phyloP scores from a whole-genome alignment of 2,113 vertebrate genomes.

The Xenotilapia longispinis region DNA sequence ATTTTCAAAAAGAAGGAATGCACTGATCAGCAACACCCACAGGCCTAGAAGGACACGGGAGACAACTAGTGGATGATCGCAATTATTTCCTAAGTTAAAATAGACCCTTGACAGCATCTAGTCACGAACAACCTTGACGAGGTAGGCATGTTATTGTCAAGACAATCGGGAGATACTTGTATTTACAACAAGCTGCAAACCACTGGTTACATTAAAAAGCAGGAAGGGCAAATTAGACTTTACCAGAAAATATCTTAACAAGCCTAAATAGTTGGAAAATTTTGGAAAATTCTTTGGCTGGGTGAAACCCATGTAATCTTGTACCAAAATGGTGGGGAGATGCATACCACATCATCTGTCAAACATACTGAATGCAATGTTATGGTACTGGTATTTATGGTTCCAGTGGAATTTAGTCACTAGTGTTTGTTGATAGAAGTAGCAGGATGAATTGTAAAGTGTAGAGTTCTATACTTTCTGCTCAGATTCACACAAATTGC shows the following conservation, averaged over 20 bases:
- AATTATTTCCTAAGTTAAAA: neutral
- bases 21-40: neutral
- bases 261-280: neutral
- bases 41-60: neutral
- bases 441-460: neutral
- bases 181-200: neutral
- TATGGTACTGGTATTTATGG: neutral
- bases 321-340: neutral
- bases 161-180: neutral
- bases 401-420: neutral
- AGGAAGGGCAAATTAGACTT: neutral
- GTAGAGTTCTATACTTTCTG: neutral
- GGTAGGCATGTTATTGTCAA: neutral
- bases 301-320: neutral
- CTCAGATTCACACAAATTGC: neutral
- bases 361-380: neutral
- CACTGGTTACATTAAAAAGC: neutral
- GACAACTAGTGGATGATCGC: neutral
- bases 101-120: neutral
- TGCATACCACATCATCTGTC: neutral
- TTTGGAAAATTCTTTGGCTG: neutral
- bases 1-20: neutral
- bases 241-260: neutral
- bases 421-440: neutral
- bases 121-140: rapidly evolving